Conservation (phyloP, 2,888 invertebrate species). For the Meiosimyza platycephala region DNA sequence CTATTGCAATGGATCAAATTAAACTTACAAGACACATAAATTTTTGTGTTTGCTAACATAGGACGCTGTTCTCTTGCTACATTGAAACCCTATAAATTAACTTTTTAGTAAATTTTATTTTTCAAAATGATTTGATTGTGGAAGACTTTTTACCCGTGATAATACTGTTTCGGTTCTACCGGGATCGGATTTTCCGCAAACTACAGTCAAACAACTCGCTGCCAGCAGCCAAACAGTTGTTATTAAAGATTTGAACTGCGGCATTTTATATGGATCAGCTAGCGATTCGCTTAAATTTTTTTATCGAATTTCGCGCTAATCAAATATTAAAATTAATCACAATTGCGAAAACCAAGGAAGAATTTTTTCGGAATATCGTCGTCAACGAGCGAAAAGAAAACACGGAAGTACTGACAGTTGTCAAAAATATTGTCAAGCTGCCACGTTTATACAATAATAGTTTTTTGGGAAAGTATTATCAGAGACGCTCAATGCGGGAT, state of each 20-base stretch:
- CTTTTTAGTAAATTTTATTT: slow-evolving; percentile 13
- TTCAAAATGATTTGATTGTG: neutral
- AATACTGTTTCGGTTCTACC: slow-evolving; percentile 77
- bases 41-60: slow-evolving; percentile 77
- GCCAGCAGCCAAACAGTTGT: slow-evolving; percentile 23
- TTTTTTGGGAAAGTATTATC: slow-evolving; percentile 4
- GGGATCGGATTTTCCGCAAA: slow-evolving; percentile 68
- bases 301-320: neutral
- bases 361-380: slow-evolving; percentile 38
- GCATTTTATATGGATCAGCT: slow-evolving; percentile 10
- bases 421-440: neutral
- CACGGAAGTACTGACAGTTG: neutral
- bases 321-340: slow-evolving; percentile 1
- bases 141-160: slow-evolving; percentile 67
- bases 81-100: slow-evolving; percentile 49
- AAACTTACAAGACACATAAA: slow-evolving; percentile 76
- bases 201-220: slow-evolving; percentile 5
- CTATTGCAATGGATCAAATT: neutral
- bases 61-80: slow-evolving; percentile 68
- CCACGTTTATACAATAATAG: too few relatives aligned
- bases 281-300: slow-evolving; percentile 8
- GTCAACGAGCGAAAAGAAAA: slow-evolving; percentile 30
- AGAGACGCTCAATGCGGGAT: too few relatives aligned
- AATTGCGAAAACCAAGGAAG: neutral
- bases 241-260: slow-evolving; percentile 6